A percentile compares a stretch with the other conserved stretches of the same genome.
phyloP scores from a whole-genome alignment of 2,888 invertebrate species.

The Cephus spinipes region DNA sequence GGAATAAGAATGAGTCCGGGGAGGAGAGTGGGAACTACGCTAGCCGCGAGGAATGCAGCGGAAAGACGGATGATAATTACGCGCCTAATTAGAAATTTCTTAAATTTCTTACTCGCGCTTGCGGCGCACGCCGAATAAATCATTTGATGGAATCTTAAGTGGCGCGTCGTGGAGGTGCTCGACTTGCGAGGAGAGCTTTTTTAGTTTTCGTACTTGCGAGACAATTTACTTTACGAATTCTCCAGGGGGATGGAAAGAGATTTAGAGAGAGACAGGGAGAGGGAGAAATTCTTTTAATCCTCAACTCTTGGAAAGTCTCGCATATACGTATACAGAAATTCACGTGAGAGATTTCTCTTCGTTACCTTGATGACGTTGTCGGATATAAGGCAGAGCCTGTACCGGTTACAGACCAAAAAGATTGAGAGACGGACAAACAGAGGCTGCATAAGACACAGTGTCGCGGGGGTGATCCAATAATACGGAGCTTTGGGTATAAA shows the following conservation, averaged over 20 bases:
- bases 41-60: conserved; percentile 19
- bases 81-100: conserved; percentile 26
- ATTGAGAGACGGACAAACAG: conserved; percentile 48
- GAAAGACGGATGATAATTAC: conserved; percentile 27
- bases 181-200: neutral
- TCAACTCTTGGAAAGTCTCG: too few species aligned
- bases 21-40: neutral
- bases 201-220: neutral
- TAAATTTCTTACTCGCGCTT: conserved; percentile 15
- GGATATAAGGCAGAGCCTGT: too few species aligned
- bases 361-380: too few species aligned
- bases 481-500: conserved; percentile 64
- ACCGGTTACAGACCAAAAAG: too few species aligned
- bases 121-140: conserved; percentile 1
- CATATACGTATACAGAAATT: too few species aligned
- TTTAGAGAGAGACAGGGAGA: conserved; percentile 15
- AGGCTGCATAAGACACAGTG: conserved; percentile 51
- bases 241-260: neutral
- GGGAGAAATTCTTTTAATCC: too few species aligned
- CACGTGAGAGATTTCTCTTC: too few species aligned
- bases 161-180: neutral
- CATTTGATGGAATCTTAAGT: conserved; percentile 6
- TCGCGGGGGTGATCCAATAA: conserved; percentile 65
- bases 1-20: conserved; percentile 21
- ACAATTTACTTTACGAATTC: too few species aligned